Base-by-base conservation (phyloP, 2,113 vertebrate species). In the Phoenicopterus ruber region DNA sequence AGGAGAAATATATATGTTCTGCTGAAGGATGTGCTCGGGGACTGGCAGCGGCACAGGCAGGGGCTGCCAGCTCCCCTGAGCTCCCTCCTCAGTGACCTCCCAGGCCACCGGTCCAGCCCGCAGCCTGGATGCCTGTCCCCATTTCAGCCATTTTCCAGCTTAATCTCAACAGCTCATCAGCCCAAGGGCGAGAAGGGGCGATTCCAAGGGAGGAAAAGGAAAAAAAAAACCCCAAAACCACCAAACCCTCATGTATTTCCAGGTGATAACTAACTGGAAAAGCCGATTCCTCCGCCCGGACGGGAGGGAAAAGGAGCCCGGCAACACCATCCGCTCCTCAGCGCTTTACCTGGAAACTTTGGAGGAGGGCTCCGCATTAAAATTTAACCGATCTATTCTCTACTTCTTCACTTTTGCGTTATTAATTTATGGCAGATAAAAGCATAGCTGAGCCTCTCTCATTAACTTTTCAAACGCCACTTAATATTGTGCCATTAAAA, bases 341-440 rank as follows among this genome's bases (percentile, higher is more conserved):
- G 66, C 57, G 11, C 66, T 94, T 86, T 55, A 96, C 97, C 97
- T 97, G 96, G 95, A 96, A 97, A 97, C 96, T 97, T 90, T 34
- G 87, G 83, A 97, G 87, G 78, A 91, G 78, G 84, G 74, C 31
- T 96, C 46, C 22, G 86, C 93, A 97, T 97, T 96, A 97, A 97
- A 97, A 93, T 97, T 97, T 96, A 97, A 97, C 84, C 44, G 42
- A 31, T 94, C 94, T 95, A 93, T 95, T 97, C 87, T 96, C 93
- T 73, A 78, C 90, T 95, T 95, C 95, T 93, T 96, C 93, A 85
- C 87, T 95, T 96, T 92, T 94, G 93, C 82, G 83, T 97, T 94
- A 96, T 96, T 97, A 97, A 97, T 97, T 97, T 96, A 97, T 97
- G 96, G 93, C 85, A 94, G 95, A 96, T 97, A 97, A 97, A 97